Percentiles rank a stretch among this genome's conserved stretches.
Conservation (phyloP, 2,113 vertebrate species). For the Athene cunicularia region DNA sequence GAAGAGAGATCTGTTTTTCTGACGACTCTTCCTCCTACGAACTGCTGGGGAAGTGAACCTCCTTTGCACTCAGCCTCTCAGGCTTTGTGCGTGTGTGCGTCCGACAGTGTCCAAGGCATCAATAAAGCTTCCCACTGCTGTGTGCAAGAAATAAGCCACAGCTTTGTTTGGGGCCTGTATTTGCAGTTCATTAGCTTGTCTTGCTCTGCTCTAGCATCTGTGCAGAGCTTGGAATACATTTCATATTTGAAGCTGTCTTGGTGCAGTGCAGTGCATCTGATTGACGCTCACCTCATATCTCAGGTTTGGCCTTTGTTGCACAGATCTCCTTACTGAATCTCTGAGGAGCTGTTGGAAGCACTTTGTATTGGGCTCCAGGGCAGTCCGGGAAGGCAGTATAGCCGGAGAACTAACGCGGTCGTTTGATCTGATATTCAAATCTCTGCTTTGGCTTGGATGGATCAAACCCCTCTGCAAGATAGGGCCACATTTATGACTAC, state of each 20-base stretch:
- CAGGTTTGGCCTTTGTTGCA: neutral
- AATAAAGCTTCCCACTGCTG: neutral
- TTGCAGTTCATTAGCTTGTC: neutral
- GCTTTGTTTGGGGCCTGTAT: neutral
- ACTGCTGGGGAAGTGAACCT: neutral
- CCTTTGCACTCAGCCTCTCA: neutral
- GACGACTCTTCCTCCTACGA: too few species aligned
- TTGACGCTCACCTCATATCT: neutral
- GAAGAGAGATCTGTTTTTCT: neutral
- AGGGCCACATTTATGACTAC: neutral
- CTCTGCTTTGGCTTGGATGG: neutral
- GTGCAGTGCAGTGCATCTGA: neutral
- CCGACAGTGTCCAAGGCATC: neutral
- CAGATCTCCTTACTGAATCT: neutral
- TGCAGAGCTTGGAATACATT: neutral
- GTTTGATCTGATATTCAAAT: neutral
- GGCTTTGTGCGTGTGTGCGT: neutral
- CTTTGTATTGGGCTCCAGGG: too few species aligned
- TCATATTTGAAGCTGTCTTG: neutral
- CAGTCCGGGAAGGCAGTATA: neutral
- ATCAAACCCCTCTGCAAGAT: neutral
- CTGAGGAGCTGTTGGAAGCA: neutral
- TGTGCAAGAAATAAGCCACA: neutral
- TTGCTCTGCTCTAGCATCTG: neutral
- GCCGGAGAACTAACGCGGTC: neutral